Evolutionary conservation across 2,888 invertebrate species (phyloP), one percentile per base, ranked within the genome.

Genomic region (Rhaphigaster nebulosa): DNA sequence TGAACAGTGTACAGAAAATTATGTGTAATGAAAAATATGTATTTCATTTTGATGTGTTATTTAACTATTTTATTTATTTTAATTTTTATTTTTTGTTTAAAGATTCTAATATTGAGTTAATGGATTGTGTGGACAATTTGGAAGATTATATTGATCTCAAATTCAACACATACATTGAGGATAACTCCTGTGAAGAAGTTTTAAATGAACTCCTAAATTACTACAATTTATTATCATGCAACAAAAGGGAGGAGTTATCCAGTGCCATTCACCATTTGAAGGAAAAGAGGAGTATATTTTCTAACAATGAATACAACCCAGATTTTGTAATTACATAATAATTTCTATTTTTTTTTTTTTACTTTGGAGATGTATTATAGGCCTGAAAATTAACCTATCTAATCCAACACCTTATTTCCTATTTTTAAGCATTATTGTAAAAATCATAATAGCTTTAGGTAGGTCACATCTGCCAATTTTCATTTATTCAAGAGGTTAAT

Each of bases 101-200:
- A 84, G 84, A 84, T 84, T n/a, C 18, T 45, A 45, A 84, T 26
- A 1, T 12, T 15, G 34, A 84, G 8, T 45, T 26, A 5, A 38
- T 45, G 13, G 45, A 41, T 12, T 20, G 26, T 84, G n/a, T 45
- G 26, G 84, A 84, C 13, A 20, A 41, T 13, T 26, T 84, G 10
- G 84, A 84, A 45, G 84, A 84, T 45, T 84, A 20, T 23, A 20
- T 84, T 15, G 84, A 84, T 45, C 23, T 45, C 4, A 41, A 84
- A 4, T 84, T 84, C 13, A 84, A 45, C 45, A 84, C 84, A 18
- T 84, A 45, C n/a, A n/a, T 84, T n/a, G 84, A 84, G 4, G 84
- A 84, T 45, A 45, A 84, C 8, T 45, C 45, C 15, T 84, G 84
- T 45, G 84, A 84, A 26, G 84, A 84, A 84, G 13, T 84, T 0